Base-by-base conservation (phyloP, 2,797 vertebrate species). In the Halcyon badia region DNA sequence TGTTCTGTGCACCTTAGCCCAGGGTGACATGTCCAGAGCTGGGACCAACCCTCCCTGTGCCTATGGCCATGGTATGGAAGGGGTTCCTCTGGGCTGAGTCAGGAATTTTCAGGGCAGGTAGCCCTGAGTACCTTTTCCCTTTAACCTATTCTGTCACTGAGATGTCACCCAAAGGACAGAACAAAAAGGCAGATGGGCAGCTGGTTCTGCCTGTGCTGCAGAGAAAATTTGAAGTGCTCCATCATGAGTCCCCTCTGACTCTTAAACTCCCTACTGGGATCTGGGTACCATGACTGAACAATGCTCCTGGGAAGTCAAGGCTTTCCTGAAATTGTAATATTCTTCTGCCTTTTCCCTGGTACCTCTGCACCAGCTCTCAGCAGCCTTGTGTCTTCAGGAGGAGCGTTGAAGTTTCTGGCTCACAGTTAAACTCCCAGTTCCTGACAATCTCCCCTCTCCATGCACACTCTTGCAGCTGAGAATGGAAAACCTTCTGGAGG, bases 181-280 rank as follows among this genome's bases (percentile, higher is more conserved):
- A 35, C 6, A 31, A 39, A 61, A 70, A 70, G n/a, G 41, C 57
- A 33, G 39, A 6, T 0, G 0, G n/a, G 49, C 31, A 46, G 31
- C 41, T 89, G 58, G 28, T 24, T 60, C 79, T 54, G 73, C 10
- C 75, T 60, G 46, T 49, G 83, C 77, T 80, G 37, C 54, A 69
- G 58, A 46, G 52, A 58, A 71, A 16, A 31, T 21, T 17, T 18
- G 52, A 48, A 33, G 19, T 9, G 18, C 39, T 87, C 26, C 52
- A 31, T 30, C 6, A 1, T 2, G 52, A 44, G 44, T 15, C 14
- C 37, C 10, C 58, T 37, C 22, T 44, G 83, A 54, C 51, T 25
- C 19, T 73, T 60, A 46, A 81, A 11, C 11, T 62, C 30, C 48
- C 57, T 75, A 24, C 57, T 31, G 13, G 51, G 70, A 7, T 28